phyloP scores from a whole-genome alignment of 2,797 vertebrate genomes.

The Pelodytes ibericus region DNA sequence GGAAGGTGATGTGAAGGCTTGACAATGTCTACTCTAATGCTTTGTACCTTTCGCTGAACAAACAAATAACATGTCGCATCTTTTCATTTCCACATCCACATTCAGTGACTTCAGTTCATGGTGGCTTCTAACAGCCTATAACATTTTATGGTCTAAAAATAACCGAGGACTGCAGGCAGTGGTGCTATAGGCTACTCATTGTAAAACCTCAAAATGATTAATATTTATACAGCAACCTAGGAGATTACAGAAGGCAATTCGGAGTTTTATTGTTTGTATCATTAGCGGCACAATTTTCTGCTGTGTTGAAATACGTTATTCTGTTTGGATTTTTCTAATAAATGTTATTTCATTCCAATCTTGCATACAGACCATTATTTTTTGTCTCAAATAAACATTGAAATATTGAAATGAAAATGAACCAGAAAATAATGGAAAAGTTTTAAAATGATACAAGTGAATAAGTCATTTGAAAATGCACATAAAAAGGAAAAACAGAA shows the following conservation, averaged over 20 bases:
- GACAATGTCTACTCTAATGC: slow-evolving; percentile 24
- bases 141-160: slow-evolving; percentile 28
- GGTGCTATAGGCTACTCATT: slow-evolving; percentile 18
- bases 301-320: not conserved
- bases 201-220: slow-evolving; percentile 35
- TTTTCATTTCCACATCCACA: slow-evolving; percentile 8
- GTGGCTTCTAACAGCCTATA: slow-evolving; percentile 16
- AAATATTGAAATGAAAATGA: no score
- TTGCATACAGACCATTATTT: not conserved
- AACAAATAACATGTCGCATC: slow-evolving; percentile 20
- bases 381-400: not conserved
- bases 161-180: slow-evolving; percentile 23
- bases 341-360: not conserved
- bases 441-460: no score
- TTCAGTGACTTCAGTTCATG: slow-evolving; percentile 3
- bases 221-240: slow-evolving; percentile 31
- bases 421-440: no score
- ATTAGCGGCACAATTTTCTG: not conserved
- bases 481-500: no score
- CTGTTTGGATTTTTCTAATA: not conserved
- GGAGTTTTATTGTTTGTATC: not conserved
- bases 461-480: no score
- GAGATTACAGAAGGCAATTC: slow-evolving; percentile 20
- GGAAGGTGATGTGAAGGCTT: slow-evolving; percentile 15
- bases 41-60: slow-evolving; percentile 11